Evolutionary conservation across 2,113 vertebrate genomes (phyloP).

Genomic region (Calypte anna): DNA sequence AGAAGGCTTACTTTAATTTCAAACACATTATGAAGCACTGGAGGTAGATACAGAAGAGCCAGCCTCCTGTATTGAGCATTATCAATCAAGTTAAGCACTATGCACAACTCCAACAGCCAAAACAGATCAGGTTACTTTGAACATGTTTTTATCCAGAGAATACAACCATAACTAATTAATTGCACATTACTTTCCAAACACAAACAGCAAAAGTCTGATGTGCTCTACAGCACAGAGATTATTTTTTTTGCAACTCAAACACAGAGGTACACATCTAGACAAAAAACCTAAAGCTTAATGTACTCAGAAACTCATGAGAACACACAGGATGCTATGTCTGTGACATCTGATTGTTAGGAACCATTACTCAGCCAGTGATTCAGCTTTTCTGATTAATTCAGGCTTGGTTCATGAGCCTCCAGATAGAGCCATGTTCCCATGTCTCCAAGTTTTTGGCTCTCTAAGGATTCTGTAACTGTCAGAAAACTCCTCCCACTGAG

Average conservation of each 20-base stretch:
- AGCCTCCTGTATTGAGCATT: background rate
- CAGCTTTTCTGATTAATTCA: constrained; percentile 37
- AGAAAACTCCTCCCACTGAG: background rate
- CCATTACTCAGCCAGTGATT: constrained; percentile 48
- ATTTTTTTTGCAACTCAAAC: background rate
- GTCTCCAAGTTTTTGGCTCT: constrained; percentile 6
- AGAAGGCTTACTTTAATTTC: background rate
- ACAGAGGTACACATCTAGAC: background rate
- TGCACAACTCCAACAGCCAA: background rate
- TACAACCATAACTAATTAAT: background rate
- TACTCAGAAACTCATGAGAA: background rate
- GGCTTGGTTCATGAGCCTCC: background rate
- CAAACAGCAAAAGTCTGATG: background rate
- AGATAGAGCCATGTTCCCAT: background rate
- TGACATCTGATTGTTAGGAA: background rate
- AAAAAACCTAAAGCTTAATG: background rate
- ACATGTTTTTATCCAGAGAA: background rate
- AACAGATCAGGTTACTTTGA: background rate
- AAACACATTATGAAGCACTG: background rate
- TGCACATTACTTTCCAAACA: background rate
- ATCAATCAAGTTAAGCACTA: background rate
- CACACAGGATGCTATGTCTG: background rate
- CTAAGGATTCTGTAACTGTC: background rate
- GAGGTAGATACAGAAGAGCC: background rate
- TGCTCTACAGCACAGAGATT: background rate